Evolutionary conservation across 2,797 vertebrate genomes (phyloP), one percentile per base, ranked within the genome.

Genomic region (Meriones psammophilus): DNA sequence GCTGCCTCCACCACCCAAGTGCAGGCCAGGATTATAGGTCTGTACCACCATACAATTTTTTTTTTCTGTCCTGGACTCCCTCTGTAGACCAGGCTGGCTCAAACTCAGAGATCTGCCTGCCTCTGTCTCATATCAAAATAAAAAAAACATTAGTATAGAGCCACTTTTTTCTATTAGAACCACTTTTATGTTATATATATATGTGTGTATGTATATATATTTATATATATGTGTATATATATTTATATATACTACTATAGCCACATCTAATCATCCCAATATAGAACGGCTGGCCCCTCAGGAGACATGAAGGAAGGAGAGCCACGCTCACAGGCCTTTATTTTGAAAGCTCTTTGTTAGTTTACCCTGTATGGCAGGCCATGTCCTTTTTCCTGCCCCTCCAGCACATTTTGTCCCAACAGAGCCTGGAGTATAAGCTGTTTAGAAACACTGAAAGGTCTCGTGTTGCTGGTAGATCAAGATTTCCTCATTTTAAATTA

Each of bases 401-500:
- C 66, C n/a, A 46, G 87, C 87, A 91, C 89, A 71, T 91, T 89
- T 71, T 95, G 89, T 97, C 96, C 88, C 39, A 14, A 26, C 42
- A 26, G 28, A 96, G 60, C 54, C 71, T 93, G 89, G 50, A 88
- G 89, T 68, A 76, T 85, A 92, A 96, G 76, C 79, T 68, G 64
- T 74, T 94, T 97, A 97, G 86, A 94, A 97, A 95, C 36, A 33
- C 30, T 50, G 26, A 91, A 86, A 96, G 33, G 79, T 84, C 74
- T 94, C 60, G 66, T 85, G 33, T 94, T 94, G 95, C 92, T 91
- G 76, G 76, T 77, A 76, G 74, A 85, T 93, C 85, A 46, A 94
- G 56, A 92, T 93, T 88, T 95, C 87, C 84, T 92, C 80, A 69
- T 90, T 95, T 95, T 90, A 94, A 97, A 96, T 96, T 90, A 94